Base-by-base conservation (phyloP, 2,797 vertebrate genomes). In the Lycodopsis pacificus region DNA sequence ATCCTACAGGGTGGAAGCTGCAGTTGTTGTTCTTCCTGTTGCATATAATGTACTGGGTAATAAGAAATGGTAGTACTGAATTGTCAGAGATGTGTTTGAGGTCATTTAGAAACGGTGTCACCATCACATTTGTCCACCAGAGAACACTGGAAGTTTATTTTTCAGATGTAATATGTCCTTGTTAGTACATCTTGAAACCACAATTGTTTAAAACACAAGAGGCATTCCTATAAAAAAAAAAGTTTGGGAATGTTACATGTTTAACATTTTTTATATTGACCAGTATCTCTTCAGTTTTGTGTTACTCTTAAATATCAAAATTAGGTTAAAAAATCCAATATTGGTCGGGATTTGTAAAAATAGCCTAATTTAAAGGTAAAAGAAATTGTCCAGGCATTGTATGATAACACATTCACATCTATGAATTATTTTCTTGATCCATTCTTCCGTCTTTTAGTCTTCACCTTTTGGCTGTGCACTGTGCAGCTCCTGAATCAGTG, bases 401-500 rank as follows among this genome's bases (percentile, higher is more conserved):
- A 70, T 66, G 11, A 65, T 11, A 44, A 48, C 42, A 70, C 49
- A 58, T 64, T 59, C 1, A 65, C 6, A 56, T 44, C 4, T 30
- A 10, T 34, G 65, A 9, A 11, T 49, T 69, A 10, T 62, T 58
- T 3, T 67, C 49, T 25, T 56, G 12, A 34, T 68, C 15, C 38
- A 17, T 49, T 70, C 51, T 68, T 61, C 22, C 13, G 44, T 95
- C 94, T 63, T 92, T 62, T 20, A 15, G 48, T 95, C 94, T 62
- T 92, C 90, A 20, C 34, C 30, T 14, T 76, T 49, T 30, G 56
- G 79, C 13, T 86, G 92, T 74, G 86, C 83, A 75, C 89, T 95
- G 83, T 95, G 93, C 59, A 97, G 91, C 80, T 96, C 95, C 84
- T 95, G 91, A 42, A 95, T 84, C 72, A 97, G 90, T 2, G 94